Conservation (phyloP, 2,797 vertebrate genomes). For the Karalla daura region DNA sequence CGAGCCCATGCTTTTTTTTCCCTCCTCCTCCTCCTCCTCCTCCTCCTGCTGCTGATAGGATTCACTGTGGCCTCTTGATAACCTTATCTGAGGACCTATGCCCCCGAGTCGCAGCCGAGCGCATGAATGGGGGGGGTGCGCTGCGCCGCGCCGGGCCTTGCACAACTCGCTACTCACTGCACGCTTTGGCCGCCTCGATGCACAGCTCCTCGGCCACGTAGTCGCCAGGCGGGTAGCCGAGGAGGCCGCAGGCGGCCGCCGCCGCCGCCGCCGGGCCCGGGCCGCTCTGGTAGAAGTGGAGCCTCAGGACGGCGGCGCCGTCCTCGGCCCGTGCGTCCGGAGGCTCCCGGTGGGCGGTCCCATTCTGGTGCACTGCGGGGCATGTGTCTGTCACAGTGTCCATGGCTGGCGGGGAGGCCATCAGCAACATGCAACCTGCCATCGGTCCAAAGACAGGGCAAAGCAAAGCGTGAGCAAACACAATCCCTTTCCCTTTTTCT, state of each 20-base stretch:
- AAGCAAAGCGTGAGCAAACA: slow-evolving; percentile 21
- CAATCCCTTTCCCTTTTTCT: neutral
- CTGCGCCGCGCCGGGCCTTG: slow-evolving; percentile 8
- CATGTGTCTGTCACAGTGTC: slow-evolving; percentile 73
- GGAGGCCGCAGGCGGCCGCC: slow-evolving; percentile 41
- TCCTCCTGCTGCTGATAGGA: slow-evolving; percentile 16
- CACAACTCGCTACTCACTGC: slow-evolving; percentile 75
- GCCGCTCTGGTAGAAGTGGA: slow-evolving; percentile 79
- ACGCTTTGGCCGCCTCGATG: slow-evolving; percentile 80
- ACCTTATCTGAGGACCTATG: slow-evolving; percentile 54
- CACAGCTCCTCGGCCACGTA: slow-evolving; percentile 83
- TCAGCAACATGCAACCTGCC: slow-evolving; percentile 57
- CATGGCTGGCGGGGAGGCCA: slow-evolving; percentile 68
- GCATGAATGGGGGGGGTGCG: slow-evolving; percentile 29
- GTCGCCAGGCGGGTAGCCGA: slow-evolving; percentile 82
- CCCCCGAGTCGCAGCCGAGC: slow-evolving; percentile 30
- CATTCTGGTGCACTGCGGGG: slow-evolving; percentile 79
- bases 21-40: too few species aligned
- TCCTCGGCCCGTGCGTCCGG: slow-evolving; percentile 53
- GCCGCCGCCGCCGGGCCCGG: too few species aligned
- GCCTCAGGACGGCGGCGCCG: slow-evolving; percentile 67
- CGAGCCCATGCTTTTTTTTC: slow-evolving; percentile 26
- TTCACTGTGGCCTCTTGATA: slow-evolving; percentile 60
- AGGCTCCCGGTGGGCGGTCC: slow-evolving; percentile 73
- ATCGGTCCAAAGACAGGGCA: slow-evolving; percentile 19